Evolutionary conservation across 2,888 invertebrate genomes (phyloP).

Genomic region (Acrobeloides nanus): DNA sequence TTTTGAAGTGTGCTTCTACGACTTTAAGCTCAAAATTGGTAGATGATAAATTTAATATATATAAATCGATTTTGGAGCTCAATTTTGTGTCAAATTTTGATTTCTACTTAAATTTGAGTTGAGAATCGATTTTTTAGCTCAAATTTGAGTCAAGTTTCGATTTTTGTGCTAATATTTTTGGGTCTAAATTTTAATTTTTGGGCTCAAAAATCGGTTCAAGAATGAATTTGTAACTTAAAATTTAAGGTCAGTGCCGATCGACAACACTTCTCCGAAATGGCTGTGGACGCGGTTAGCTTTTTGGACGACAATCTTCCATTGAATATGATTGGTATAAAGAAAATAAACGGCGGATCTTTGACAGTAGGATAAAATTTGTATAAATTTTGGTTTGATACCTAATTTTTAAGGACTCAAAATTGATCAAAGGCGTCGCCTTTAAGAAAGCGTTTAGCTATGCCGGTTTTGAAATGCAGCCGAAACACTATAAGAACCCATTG

Average conservation of each 20-base stretch:
- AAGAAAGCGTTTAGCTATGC: conserved; percentile 99
- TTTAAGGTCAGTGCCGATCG: conserved; percentile 71
- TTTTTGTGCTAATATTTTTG: too few relatives aligned
- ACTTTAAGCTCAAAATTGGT: conserved; percentile 95
- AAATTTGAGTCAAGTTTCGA: too few relatives aligned
- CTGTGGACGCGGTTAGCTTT: conserved; percentile 87
- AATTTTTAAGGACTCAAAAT: conserved; percentile 67
- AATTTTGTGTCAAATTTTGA: too few relatives aligned
- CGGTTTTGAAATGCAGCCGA: conserved; percentile 99
- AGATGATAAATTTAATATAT: conserved; percentile 3
- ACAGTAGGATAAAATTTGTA: conserved; percentile 19
- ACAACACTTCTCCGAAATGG: conserved; percentile 89
- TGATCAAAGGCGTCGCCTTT: conserved; percentile 91
- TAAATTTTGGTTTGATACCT: conserved; percentile 3
- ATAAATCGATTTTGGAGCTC: conserved; percentile 1
- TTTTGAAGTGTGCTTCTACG: conserved; percentile 79
- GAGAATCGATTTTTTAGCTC: too few relatives aligned
- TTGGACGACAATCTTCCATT: conserved; percentile 78
- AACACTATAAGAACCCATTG: conserved; percentile 75
- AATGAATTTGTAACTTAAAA: too few relatives aligned
- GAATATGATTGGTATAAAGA: conserved; percentile 99
- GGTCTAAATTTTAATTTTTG: too few relatives aligned
- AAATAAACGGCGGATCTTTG: conserved; percentile 62
- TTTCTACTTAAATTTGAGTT: too few relatives aligned
- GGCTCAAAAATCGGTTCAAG: too few relatives aligned